Evolutionary conservation across 2,113 vertebrate genomes (phyloP), one percentile per base, ranked within the genome.

Genomic region (Pseudorhombus dupliciocellatus): DNA sequence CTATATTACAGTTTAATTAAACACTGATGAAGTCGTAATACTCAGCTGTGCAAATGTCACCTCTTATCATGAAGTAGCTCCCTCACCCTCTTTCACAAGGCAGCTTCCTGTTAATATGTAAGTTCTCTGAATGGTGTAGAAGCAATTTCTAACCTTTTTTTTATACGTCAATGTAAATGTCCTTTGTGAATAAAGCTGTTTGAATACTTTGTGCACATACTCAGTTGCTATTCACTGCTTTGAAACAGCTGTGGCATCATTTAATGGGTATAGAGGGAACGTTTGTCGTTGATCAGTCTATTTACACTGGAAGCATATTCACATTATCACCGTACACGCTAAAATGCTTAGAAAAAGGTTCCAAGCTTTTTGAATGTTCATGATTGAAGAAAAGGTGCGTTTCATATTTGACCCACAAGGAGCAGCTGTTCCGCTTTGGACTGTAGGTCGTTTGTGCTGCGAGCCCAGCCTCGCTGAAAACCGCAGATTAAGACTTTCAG

Each of bases 41-140:
- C 26, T 28, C 26, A 3, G 26, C 5, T 5, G 26, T 40, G 18
- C 18, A 48, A 48, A 48, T 18, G 5, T 46, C 37, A 28, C 26
- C 26, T 28, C 26, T 37, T 10, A 2, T 46, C 7, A 46, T 55
- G n/a, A 15, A 5, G 18, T 11, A 60, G 20, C n/a, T 46, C 16
- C 14, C 51, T 16, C 34, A 21, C 20, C 8, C 34, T 37, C 34
- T 37, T 37, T 11, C 3, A 2, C 11, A 12, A 44, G 62, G 73
- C 51, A 58, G 57, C 68, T 26, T 37, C 18, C 30, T 74, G 66
- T 54, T 18, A 26, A 68, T 18, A 46, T 16, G 18, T 21, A 9
- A 48, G 37, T 9, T 51, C 1, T 51, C 37, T 3, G 0, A 22
- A 10, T 62, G 12, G 6, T 40, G n/a, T 24, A 66, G 28, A 48